Base-by-base conservation (phyloP, 2,888 invertebrate genomes). In the Phengaris alcon region DNA sequence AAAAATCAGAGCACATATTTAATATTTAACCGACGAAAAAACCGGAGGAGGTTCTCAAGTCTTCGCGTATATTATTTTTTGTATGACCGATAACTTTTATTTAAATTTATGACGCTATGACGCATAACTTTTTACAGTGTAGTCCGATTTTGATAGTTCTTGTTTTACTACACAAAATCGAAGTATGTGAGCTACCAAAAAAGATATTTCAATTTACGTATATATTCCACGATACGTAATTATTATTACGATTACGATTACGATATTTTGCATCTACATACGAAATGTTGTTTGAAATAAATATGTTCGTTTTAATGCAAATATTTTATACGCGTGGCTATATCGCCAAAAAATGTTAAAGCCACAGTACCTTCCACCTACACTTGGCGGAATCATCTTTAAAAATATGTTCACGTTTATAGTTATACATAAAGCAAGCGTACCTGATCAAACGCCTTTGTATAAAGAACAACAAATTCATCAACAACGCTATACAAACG, bases 321-420 rank as follows among this genome's bases (percentile, higher is more conserved):
- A 59, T 59, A 22, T 12, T 22, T 64, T 64, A 64, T 44, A 35
- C 9, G 52, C 8, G 52, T 10, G 52, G 52, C 52, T 52, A 15
- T 64, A 15, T 64, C 13, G 35, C 64, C 64, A 64, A 64, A 64
- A 64, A 64, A 64, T 13, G 64, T 6, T 35, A 64, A 64, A 64
- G 64, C 35, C 64, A 64, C 64, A 44, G 64, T n/a, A 64, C 35
- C 64, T 44, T 64, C 35, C 13, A 44, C 64, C 64, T 44, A 35
- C 64, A 35, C 35, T 64, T 13, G 35, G 52, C 52, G 48, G 6
- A 64, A 64, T 44, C 12, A 64, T 44, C 6, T 35, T 64, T 64
- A 3, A 54, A 54, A 59, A 22, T 22, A 59, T 22, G 59, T 59
- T 22, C 15, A 57, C 22, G 59, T 59, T 59, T 22, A 22, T 22